These are phyloP conservation scores for Trachymyrmex cornetzi DNA, from an alignment of 1,140 invertebrate species.

Conservation along the genomic window DNA sequence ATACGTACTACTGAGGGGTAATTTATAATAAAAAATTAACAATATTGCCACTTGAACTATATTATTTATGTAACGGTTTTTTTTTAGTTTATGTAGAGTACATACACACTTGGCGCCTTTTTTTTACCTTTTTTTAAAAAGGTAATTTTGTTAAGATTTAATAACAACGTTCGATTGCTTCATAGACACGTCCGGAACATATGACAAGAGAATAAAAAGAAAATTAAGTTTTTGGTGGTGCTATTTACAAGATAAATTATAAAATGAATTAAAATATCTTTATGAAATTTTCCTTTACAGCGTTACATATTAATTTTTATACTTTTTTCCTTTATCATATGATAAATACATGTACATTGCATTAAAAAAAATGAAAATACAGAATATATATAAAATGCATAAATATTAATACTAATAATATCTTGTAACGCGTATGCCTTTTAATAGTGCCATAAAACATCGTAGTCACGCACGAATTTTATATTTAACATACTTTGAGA, in stretches of 20 bases:
- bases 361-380: not conserved
- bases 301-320: not conserved
- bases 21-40: no score
- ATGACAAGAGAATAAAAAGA: not conserved
- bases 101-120: no score
- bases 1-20: no score
- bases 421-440: not conserved
- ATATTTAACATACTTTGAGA: slow-evolving; percentile 18
- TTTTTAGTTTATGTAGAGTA: no score
- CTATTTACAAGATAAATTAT: slow-evolving; percentile 16
- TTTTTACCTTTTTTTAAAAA: no score
- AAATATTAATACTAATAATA: not conserved
- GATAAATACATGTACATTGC: not conserved
- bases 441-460: slow-evolving; percentile 6
- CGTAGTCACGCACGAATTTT: slow-evolving; percentile 17
- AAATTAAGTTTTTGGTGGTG: not conserved
- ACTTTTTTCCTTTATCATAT: not conserved
- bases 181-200: not conserved
- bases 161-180: slow-evolving; percentile 22
- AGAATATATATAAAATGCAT: not conserved
- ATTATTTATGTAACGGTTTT: no score
- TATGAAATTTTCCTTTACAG: not conserved
- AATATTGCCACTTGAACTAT: no score
- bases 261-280: not conserved
- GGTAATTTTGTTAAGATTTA: no score